A percentile compares a stretch with the other conserved stretches of the same genome.
Evolutionary conservation across 2,113 vertebrate species (phyloP).

Genomic region (Illadopsis cleaveri): DNA sequence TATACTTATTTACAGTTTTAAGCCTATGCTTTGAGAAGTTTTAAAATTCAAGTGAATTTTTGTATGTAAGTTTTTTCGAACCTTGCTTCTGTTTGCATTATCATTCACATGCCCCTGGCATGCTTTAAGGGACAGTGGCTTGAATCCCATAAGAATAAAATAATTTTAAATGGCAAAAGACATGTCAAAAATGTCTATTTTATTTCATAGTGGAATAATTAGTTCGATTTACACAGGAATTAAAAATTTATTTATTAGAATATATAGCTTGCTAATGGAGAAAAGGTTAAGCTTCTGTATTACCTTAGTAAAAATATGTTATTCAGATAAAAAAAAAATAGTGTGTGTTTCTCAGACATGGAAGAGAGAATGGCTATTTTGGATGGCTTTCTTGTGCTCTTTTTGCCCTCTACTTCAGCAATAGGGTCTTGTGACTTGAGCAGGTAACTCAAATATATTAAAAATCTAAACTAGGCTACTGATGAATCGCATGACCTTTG

Average conservation of each 20-base stretch:
- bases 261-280: not conserved
- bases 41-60: not conserved
- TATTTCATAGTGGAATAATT: slow-evolving; percentile 8
- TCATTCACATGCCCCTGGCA: slow-evolving; percentile 25
- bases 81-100: not conserved
- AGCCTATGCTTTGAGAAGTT: not conserved
- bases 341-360: not conserved
- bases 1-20: not conserved
- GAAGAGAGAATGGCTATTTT: not conserved
- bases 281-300: not conserved
- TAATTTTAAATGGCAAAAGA: slow-evolving; percentile 25
- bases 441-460: not conserved
- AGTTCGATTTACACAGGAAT: not conserved
- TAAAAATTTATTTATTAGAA: not conserved
- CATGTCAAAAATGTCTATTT: slow-evolving; percentile 14
- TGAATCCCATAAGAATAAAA: not conserved
- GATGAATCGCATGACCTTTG: not conserved
- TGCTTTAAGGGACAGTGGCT: slow-evolving; percentile 48
- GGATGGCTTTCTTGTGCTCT: not conserved
- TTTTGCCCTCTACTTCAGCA: not conserved
- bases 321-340: not conserved
- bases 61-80: not conserved
- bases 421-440: not conserved
- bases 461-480: not conserved
- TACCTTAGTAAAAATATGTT: not conserved